A percentile compares a stretch with the other conserved stretches of the same genome.
Evolutionary conservation across 2,113 vertebrate species (phyloP).

Genomic region (Lagopus leucura): DNA sequence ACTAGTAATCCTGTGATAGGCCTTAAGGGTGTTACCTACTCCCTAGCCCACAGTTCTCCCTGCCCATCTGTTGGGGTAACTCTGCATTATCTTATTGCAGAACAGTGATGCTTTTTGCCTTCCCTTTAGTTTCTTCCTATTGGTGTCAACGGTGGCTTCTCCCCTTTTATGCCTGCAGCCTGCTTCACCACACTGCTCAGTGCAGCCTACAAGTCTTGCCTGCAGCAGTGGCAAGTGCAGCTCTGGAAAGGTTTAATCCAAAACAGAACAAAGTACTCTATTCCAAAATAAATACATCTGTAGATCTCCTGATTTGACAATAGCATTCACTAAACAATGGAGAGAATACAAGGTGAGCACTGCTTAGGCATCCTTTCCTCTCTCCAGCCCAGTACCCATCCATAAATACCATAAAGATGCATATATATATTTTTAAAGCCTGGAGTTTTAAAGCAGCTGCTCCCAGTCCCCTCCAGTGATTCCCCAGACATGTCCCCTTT

Average conservation of each 20-base stretch:
- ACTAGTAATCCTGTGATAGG: neutral
- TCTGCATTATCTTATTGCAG: neutral
- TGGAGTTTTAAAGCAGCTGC: slow-evolving; percentile 18
- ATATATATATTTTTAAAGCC: neutral
- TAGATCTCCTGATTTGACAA: neutral
- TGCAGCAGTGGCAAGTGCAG: neutral
- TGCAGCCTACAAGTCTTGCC: neutral
- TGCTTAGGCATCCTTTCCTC: neutral
- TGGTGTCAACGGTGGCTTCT: neutral
- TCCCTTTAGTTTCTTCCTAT: fast-evolving
- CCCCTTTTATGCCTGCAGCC: neutral
- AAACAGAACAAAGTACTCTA: neutral
- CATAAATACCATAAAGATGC: neutral
- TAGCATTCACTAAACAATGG: neutral
- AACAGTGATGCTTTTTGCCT: neutral
- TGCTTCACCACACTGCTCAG: neutral
- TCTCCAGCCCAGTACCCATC: neutral
- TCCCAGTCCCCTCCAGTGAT: neutral
- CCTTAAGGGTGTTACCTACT: neutral
- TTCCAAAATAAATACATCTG: neutral
- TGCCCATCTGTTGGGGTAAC: neutral
- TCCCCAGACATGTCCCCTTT: neutral
- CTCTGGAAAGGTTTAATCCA: neutral
- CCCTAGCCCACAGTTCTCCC: neutral
- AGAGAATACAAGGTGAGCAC: neutral